These are phyloP conservation scores for Epinephelus awoara DNA, from an alignment of 2,797 vertebrate species.

Conservation along the genomic window DNA sequence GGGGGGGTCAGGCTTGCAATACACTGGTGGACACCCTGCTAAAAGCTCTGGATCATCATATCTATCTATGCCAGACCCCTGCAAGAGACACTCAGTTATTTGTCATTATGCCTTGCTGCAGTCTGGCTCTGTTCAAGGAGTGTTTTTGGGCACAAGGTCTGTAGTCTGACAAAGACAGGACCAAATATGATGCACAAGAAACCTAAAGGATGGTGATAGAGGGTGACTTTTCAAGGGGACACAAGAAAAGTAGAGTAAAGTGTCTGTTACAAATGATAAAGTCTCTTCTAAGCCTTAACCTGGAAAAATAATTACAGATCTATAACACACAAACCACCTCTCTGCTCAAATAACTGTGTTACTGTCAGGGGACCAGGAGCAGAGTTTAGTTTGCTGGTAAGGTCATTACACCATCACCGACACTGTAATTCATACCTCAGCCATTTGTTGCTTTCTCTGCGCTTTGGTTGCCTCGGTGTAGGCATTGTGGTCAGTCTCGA, in stretches of 20 bases:
- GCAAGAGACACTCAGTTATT: background rate
- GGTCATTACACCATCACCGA: background rate
- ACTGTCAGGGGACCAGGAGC: background rate
- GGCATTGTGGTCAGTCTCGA: constrained; percentile 98
- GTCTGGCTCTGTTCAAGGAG: background rate
- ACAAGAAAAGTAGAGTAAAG: background rate
- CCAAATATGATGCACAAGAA: background rate
- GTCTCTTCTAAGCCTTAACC: background rate
- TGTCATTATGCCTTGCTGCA: background rate
- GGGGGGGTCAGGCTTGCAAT: too few species aligned
- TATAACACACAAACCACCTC: background rate
- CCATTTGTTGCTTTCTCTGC: constrained; percentile 99
- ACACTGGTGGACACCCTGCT: too few species aligned
- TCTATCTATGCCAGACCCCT: too few species aligned
- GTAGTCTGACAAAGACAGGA: background rate
- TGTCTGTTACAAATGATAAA: background rate
- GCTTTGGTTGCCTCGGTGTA: constrained; percentile 99
- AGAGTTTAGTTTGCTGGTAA: background rate
- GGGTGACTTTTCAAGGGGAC: background rate
- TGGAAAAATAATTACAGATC: background rate
- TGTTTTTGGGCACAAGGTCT: background rate
- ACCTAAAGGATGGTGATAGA: background rate
- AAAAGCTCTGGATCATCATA: too few species aligned
- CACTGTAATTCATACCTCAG: constrained; percentile 88
- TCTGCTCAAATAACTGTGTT: background rate